Conservation (phyloP, 2,888 invertebrate species). For the Dasypolia templi region DNA sequence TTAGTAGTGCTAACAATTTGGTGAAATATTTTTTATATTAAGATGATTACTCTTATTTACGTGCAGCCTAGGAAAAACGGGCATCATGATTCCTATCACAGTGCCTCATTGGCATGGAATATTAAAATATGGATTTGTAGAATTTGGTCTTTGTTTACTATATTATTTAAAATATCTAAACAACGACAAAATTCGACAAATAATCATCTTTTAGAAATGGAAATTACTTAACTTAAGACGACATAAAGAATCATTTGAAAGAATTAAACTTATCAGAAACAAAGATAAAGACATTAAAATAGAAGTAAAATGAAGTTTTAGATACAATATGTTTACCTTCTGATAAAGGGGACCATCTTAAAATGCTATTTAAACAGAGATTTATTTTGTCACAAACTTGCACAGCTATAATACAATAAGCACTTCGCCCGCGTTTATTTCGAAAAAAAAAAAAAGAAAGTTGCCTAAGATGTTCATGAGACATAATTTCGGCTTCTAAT, state of each 20-base stretch:
- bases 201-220: slow-evolving; percentile 39
- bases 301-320: slow-evolving; percentile 26
- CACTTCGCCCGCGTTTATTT: too few species aligned
- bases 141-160: not conserved
- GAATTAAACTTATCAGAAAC: slow-evolving; percentile 58
- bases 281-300: slow-evolving; percentile 42
- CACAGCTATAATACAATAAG: too few species aligned
- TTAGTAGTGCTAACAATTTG: too few species aligned
- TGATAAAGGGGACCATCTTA: slow-evolving; percentile 16
- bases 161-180: not conserved
- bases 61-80: not conserved
- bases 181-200: not conserved
- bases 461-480: too few species aligned
- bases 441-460: too few species aligned
- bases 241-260: slow-evolving; percentile 46
- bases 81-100: not conserved
- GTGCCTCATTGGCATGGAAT: not conserved
- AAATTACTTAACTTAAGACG: slow-evolving; percentile 57
- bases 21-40: too few species aligned
- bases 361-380: not conserved
- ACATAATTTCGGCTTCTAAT: too few species aligned
- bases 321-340: slow-evolving; percentile 13
- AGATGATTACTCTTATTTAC: not conserved
- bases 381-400: slow-evolving; percentile 9
- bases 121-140: too few species aligned